Evolutionary conservation across 1,140 invertebrate species (phyloP).

Genomic region (Procambarus clarkii): DNA sequence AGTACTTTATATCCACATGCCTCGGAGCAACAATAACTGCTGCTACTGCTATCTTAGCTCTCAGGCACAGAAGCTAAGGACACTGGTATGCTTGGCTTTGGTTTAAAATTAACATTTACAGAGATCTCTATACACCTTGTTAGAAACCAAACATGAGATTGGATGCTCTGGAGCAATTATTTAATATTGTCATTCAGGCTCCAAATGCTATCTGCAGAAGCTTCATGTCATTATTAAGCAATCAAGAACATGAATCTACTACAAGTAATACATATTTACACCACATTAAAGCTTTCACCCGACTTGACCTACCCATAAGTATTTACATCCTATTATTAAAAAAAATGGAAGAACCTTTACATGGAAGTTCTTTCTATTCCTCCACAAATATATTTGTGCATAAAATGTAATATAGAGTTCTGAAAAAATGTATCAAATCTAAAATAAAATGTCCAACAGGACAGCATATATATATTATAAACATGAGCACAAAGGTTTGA

Average conservation of each 20-base stretch:
- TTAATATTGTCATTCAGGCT: not conserved
- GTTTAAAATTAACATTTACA: conserved; percentile 42
- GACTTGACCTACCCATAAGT: conserved; percentile 17
- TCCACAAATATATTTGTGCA: conserved; percentile 60
- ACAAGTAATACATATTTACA: conserved; percentile 29
- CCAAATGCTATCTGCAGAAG: not conserved
- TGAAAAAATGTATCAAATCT: conserved; percentile 44
- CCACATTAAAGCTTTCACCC: conserved; percentile 63
- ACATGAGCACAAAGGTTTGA: conserved; percentile 52
- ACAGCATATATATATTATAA: conserved; percentile 33
- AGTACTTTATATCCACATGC: conserved; percentile 17
- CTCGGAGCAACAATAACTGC: conserved; percentile 13
- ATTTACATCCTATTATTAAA: conserved; percentile 44
- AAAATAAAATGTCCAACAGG: conserved; percentile 40
- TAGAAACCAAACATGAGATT: conserved; percentile 1
- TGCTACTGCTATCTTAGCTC: conserved; percentile 46
- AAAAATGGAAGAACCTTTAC: conserved; percentile 58
- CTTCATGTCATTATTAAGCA: conserved; percentile 6
- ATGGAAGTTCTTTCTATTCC: conserved; percentile 56
- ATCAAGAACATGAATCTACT: conserved; percentile 35
- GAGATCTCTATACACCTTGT: conserved; percentile 15
- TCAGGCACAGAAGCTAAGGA: conserved; percentile 66
- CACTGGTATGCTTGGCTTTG: conserved; percentile 67
- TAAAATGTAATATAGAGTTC: conserved; percentile 40
- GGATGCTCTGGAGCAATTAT: not conserved